These are phyloP conservation scores for Andrena hattorfiana DNA, from an alignment of 2,888 invertebrate genomes.

Conservation along the genomic window DNA sequence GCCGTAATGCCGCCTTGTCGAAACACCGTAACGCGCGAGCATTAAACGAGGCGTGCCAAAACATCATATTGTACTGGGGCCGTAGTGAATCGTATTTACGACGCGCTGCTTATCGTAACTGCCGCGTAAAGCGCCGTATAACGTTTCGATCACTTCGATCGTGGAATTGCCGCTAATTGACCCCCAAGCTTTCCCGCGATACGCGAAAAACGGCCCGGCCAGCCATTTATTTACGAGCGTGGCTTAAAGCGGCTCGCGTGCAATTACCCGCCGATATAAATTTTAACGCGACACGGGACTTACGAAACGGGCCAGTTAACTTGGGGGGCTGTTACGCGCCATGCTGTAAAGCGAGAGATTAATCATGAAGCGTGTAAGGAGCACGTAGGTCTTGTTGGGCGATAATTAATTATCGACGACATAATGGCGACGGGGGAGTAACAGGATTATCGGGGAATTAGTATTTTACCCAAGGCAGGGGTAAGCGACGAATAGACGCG, in stretches of 20 bases:
- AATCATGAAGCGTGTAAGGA: not conserved
- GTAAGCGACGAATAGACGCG: too few species aligned
- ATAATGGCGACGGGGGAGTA: not conserved
- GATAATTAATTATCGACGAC: slow-evolving; percentile 15
- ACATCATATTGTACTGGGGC: slow-evolving; percentile 39
- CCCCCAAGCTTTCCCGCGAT: slow-evolving; percentile 15
- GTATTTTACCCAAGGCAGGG: too few species aligned
- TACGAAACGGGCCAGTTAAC: not conserved
- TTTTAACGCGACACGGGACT: not conserved
- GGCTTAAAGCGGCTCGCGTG: slow-evolving; percentile 13
- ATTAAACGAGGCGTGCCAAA: slow-evolving; percentile 61
- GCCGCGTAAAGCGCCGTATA: slow-evolving; percentile 50
- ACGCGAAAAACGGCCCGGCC: slow-evolving; percentile 16
- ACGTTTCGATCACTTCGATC: slow-evolving; percentile 40
- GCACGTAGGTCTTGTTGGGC: not conserved
- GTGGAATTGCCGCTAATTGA: slow-evolving; percentile 34
- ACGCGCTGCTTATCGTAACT: slow-evolving; percentile 54
- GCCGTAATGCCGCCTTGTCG: slow-evolving; percentile 36
- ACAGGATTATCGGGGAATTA: too few species aligned
- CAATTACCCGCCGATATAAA: slow-evolving; percentile 13
- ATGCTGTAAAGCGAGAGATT: not conserved
- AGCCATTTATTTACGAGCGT: not conserved
- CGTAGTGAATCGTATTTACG: slow-evolving; percentile 62
- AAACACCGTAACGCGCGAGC: slow-evolving; percentile 33
- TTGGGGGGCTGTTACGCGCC: not conserved